These are phyloP conservation scores for Dynastes hyllus DNA, from an alignment of 2,888 invertebrate species.

Conservation along the genomic window DNA sequence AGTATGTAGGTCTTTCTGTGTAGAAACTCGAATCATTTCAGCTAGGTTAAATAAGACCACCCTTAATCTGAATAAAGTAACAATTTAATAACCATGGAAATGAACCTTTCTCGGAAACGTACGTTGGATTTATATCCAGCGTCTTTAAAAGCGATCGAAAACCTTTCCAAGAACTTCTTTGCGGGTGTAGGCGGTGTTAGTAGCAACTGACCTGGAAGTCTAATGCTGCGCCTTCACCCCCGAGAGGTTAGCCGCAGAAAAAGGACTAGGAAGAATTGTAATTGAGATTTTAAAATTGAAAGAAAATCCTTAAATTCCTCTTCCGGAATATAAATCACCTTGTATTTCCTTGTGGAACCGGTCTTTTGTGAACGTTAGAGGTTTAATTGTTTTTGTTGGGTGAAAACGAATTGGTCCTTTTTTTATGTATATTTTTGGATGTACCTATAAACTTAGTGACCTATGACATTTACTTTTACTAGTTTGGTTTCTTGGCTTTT, in stretches of 20 bases:
- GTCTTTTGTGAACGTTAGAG: no score
- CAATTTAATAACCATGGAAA: slow-evolving; percentile 34
- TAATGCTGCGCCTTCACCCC: background rate
- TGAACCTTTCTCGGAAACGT: background rate
- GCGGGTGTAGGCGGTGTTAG: slow-evolving; percentile 2
- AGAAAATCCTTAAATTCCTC: slow-evolving; percentile 17
- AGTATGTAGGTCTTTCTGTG: no score
- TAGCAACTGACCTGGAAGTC: slow-evolving; percentile 17
- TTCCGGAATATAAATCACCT: no score
- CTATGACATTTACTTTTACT: no score
- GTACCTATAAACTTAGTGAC: no score
- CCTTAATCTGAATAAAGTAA: slow-evolving; percentile 11
- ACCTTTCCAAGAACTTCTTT: background rate
- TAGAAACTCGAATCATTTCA: no score
- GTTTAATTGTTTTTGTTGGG: no score
- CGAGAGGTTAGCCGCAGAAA: background rate
- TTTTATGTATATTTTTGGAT: no score
- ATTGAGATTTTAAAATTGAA: slow-evolving; percentile 38
- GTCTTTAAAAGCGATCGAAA: background rate
- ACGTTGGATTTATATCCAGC: slow-evolving; percentile 12
- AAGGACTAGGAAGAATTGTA: slow-evolving; percentile 14
- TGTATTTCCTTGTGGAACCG: no score
- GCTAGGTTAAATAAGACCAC: no score
- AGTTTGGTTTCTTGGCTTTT: no score
- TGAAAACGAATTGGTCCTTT: no score